Evolutionary conservation across 2,797 vertebrate species (phyloP).

Genomic region (Hyperoplus immaculatus): DNA sequence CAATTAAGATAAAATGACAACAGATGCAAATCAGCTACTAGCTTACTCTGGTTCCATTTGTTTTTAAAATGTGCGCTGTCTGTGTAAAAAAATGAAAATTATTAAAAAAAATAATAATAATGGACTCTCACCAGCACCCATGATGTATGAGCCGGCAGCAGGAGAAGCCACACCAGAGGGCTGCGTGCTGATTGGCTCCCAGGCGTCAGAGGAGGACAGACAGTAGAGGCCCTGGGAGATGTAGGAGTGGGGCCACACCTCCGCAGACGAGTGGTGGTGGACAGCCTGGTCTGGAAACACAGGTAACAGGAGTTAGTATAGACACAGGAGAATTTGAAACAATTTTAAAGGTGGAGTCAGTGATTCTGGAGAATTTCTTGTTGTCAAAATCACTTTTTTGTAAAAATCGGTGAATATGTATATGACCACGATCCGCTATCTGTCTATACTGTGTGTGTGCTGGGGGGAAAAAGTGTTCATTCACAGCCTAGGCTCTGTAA

Average conservation of each 20-base stretch:
- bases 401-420: no score
- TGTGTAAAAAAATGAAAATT: no score
- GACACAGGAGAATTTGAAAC: not conserved
- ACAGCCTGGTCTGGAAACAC: constrained; percentile 87
- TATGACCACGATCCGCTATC: no score
- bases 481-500: no score
- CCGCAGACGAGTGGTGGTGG: constrained; percentile 93
- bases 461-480: no score
- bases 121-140: constrained; percentile 71
- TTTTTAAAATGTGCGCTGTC: no score
- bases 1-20: no score
- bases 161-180: constrained; percentile 95
- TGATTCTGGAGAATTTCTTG: no score
- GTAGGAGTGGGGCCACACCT: constrained; percentile 97
- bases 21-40: no score
- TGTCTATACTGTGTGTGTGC: no score
- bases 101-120: not conserved
- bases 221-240: constrained; percentile 99
- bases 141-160: constrained; percentile 90
- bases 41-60: no score
- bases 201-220: constrained; percentile 95
- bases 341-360: not conserved
- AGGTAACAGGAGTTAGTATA: not conserved
- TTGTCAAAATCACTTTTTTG: no score
- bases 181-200: constrained; percentile 95